A percentile compares a stretch with the other conserved stretches of the same genome.
Conservation (phyloP, 2,888 invertebrate genomes). For the Bibio marci region DNA sequence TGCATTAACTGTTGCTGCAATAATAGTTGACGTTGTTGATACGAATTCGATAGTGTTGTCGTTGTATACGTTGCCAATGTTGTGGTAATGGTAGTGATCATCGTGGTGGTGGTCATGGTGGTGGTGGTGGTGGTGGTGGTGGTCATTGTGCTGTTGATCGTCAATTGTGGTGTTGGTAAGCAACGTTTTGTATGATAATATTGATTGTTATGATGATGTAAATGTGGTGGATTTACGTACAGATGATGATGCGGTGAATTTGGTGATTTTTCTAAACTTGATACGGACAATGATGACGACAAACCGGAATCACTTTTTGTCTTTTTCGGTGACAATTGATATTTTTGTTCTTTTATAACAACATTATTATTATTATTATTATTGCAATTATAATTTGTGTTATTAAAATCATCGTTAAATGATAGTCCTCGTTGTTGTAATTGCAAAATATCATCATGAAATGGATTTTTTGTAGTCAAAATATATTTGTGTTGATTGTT, state of each 20-base stretch:
- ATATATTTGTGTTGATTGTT: background rate
- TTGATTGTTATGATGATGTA: too few species aligned
- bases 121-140: background rate
- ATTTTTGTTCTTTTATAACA: too few species aligned
- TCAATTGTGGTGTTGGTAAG: too few species aligned
- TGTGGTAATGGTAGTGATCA: slow-evolving; percentile 1
- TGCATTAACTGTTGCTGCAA: too few species aligned
- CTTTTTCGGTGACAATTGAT: slow-evolving; percentile 15
- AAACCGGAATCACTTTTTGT: slow-evolving; percentile 72
- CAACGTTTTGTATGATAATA: too few species aligned
- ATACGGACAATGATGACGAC: slow-evolving; percentile 77
- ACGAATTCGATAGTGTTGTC: too few species aligned
- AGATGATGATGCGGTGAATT: slow-evolving; percentile 39
- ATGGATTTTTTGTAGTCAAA: slow-evolving; percentile 16
- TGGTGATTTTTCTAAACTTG: slow-evolving; percentile 70
- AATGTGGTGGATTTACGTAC: background rate
- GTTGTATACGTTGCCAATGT: too few species aligned
- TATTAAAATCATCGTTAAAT: background rate
- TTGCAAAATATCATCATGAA: slow-evolving; percentile 14
- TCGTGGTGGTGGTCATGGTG: background rate
- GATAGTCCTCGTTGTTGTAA: background rate
- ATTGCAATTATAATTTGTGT: background rate
- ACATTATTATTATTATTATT: too few species aligned
- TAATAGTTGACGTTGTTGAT: too few species aligned
- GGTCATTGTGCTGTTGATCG: background rate